Base-by-base conservation (phyloP, 2,797 vertebrate species). In the Fundulus diaphanus region DNA sequence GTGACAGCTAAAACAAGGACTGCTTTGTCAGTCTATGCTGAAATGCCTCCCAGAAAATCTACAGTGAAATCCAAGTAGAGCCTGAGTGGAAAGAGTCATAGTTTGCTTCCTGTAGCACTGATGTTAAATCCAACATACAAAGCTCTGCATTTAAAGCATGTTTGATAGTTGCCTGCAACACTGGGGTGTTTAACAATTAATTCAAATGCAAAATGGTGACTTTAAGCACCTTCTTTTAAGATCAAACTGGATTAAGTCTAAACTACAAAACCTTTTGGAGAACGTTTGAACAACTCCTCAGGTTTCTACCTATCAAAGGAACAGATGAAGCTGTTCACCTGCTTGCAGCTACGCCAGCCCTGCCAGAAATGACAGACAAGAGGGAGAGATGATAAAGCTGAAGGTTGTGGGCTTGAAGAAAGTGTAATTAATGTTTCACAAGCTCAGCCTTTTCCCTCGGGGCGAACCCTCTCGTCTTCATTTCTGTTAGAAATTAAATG, bases 351-450 rank as follows among this genome's bases (percentile, higher is more conserved):
- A 15, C 59, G 56, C 46, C 71, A 20, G 66, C 68, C 51, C 71
- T n/a, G n/a, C 72, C 40, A 37, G 27, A 48, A 83, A 82, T 73
- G 56, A 84, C 49, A 74, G 80, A 81, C 79, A 81, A 37, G 74
- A 76, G 73, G 35, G 35, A 71, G 73, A 42, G 56, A 68, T 80
- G 81, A 82, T n/a, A 13, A 12, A 78, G 49, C 70, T 49, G 75
- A 72, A 66, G 78, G 51, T 51, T 54, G 71, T 37, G n/a, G n/a
- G 68, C 40, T 33, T 69, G 40, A 57, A 52, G 83, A 85, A 90
- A 83, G 87, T 89, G 87, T 92, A 93, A 94, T 94, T 91, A 92
- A 92, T 92, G 91, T 93, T 94, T 92, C 87, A 90, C 90, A 91
- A 92, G 88, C 84, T 86, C 86, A 88, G 79, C 83, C 75, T 73